Conservation (phyloP, 2,113 vertebrate genomes). For the Mustela lutreola region DNA sequence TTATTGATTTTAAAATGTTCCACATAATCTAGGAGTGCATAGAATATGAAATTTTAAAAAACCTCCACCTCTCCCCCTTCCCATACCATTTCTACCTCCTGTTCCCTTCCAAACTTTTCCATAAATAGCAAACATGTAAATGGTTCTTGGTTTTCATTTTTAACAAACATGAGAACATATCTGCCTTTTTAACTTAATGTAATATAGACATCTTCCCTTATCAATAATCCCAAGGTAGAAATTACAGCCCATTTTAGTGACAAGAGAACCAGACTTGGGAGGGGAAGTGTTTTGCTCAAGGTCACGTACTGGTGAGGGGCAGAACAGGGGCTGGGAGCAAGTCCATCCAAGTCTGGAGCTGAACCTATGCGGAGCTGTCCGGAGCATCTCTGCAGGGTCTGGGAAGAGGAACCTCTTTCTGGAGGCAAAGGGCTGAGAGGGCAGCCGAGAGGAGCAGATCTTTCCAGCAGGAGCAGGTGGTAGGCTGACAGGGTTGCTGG, state of each 20-base stretch:
- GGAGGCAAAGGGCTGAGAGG: background rate
- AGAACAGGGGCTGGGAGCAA: background rate
- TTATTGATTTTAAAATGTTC: background rate
- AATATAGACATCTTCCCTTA: background rate
- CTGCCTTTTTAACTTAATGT: background rate
- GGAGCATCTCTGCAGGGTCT: background rate
- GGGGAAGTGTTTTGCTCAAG: background rate
- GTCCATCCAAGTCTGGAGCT: fast-evolving
- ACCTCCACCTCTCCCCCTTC: background rate
- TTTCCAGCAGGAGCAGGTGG: background rate
- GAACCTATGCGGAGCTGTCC: fast-evolving
- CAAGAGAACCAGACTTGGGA: background rate
- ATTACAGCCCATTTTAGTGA: fast-evolving
- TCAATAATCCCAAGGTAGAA: background rate
- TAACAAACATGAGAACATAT: background rate
- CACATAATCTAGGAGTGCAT: background rate
- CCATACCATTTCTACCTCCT: background rate
- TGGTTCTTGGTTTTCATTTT: background rate
- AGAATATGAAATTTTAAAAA: background rate
- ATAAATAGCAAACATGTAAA: background rate
- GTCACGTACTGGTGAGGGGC: background rate
- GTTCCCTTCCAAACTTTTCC: background rate
- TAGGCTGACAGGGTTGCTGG: fast-evolving
- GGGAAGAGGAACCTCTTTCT: background rate
- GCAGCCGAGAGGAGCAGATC: background rate